Conservation (phyloP, 2,113 vertebrate species). For the Colinus virginianus region DNA sequence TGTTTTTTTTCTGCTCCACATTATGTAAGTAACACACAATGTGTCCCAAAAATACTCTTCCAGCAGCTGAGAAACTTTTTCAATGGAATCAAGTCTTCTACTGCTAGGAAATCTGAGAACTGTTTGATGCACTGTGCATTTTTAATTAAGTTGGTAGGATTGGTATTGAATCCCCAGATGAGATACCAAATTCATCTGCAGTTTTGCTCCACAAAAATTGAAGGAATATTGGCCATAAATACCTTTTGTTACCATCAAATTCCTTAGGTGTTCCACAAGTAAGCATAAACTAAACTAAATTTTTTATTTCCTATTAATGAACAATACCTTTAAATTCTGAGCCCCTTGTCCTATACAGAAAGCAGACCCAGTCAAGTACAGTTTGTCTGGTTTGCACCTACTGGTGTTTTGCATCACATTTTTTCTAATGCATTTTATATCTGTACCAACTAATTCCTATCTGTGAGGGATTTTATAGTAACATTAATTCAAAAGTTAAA, state of each 20-base stretch:
- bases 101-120: background rate
- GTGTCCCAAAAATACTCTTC: background rate
- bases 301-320: background rate
- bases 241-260: background rate
- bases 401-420: background rate
- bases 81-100: background rate
- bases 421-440: background rate
- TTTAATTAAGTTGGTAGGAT: background rate
- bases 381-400: background rate
- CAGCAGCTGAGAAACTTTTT: background rate
- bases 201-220: background rate
- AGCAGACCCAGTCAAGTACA: background rate
- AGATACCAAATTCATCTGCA: background rate
- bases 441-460: background rate
- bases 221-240: background rate
- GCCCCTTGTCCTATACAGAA: background rate
- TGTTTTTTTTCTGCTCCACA: background rate
- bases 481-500: background rate
- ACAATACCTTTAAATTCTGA: background rate
- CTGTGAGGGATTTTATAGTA: background rate
- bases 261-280: background rate
- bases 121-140: background rate
- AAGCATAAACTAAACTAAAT: background rate
- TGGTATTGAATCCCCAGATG: background rate
- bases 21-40: accelerated